phyloP scores from a whole-genome alignment of 2,888 invertebrate genomes.

The Nomada goodeniana region DNA sequence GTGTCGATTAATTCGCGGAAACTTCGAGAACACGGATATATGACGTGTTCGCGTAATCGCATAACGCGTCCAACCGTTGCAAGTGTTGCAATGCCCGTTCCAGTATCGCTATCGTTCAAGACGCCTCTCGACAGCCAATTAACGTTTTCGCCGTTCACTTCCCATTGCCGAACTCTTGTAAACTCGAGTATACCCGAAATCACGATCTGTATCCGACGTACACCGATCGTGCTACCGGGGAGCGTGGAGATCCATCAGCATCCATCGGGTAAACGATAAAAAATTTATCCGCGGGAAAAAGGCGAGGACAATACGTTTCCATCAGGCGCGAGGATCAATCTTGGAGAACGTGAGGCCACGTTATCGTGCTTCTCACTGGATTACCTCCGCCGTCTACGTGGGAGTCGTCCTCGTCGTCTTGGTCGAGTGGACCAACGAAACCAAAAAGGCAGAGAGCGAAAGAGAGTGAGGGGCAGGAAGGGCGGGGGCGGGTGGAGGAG shows the following conservation, averaged over 20 bases:
- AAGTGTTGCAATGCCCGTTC: too few species aligned
- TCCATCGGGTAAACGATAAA: conserved; percentile 47
- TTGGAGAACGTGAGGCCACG: conserved; percentile 61
- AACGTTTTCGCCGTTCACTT: too few species aligned
- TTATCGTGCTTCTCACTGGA: conserved; percentile 53
- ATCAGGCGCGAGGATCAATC: conserved; percentile 61
- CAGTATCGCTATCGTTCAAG: too few species aligned
- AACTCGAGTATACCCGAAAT: not conserved
- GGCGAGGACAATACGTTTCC: conserved; percentile 53
- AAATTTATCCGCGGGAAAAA: conserved; percentile 38
- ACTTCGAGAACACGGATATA: too few species aligned
- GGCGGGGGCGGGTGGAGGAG: too few species aligned
- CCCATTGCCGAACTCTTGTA: too few species aligned
- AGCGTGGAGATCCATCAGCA: conserved; percentile 30
- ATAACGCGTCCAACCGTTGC: too few species aligned
- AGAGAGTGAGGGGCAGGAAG: not conserved
- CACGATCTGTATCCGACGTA: not conserved
- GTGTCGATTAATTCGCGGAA: too few species aligned
- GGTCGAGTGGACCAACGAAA: not conserved
- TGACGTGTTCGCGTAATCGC: too few species aligned
- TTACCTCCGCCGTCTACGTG: conserved; percentile 57
- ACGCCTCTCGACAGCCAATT: too few species aligned
- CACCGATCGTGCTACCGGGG: not conserved
- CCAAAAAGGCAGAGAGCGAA: not conserved
- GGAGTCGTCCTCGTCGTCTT: conserved; percentile 57